phyloP scores from a whole-genome alignment of 2,797 vertebrate species.

The Muscicapa comitata region DNA sequence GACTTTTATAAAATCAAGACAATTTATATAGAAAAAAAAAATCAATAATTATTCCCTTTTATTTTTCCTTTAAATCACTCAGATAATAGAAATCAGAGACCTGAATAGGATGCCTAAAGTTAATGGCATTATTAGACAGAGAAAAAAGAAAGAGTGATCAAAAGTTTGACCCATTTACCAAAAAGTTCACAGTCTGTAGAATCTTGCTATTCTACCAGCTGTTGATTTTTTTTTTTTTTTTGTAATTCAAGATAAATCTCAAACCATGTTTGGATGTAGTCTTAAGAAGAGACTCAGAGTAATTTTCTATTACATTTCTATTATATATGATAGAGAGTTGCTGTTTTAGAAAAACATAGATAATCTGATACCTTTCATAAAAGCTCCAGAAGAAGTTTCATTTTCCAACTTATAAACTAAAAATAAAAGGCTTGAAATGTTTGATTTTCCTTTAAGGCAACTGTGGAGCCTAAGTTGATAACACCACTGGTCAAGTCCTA shows the following conservation, averaged over 20 bases:
- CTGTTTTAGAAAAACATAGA: slow-evolving; percentile 14
- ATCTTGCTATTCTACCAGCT: not conserved
- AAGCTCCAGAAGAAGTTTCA: not conserved
- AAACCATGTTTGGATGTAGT: not conserved
- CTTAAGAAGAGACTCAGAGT: not conserved
- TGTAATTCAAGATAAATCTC: not conserved
- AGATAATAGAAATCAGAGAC: slow-evolving; percentile 6
- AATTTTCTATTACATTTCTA: slow-evolving; percentile 7
- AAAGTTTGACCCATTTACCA: not conserved
- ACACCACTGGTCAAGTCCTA: not conserved
- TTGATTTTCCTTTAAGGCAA: slow-evolving; percentile 12
- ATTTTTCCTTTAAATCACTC: slow-evolving; percentile 9
- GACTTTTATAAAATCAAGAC: not conserved
- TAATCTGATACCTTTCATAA: not conserved
- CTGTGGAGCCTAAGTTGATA: not conserved
- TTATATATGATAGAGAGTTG: not conserved
- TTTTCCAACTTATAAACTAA: slow-evolving; percentile 31
- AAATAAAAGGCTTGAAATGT: slow-evolving; percentile 9
- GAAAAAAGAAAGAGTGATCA: not conserved
- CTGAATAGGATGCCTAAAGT: slow-evolving; percentile 7
- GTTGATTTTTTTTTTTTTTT: not conserved
- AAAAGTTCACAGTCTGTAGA: not conserved
- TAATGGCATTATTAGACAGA: slow-evolving; percentile 5
- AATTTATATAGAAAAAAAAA: not conserved
- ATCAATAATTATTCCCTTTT: slow-evolving; percentile 21